Conservation (phyloP, 2,113 vertebrate species). For the Lipophrys pholis region DNA sequence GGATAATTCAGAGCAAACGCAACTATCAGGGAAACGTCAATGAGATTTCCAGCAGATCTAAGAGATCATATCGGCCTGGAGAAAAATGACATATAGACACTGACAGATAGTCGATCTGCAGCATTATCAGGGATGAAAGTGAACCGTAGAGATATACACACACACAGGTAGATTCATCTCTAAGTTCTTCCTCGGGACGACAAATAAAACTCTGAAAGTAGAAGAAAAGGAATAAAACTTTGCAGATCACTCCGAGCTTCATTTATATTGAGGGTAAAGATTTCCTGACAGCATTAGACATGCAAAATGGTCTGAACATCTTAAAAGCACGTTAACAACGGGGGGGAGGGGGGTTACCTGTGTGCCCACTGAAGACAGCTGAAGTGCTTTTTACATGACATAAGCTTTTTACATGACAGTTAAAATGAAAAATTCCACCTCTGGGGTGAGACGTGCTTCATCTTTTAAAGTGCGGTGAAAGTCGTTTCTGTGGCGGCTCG, state of each 20-base stretch:
- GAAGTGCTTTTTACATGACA: conserved; percentile 40
- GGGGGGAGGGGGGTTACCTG: conserved; percentile 18
- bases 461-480: conserved; percentile 44
- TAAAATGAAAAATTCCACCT: conserved; percentile 42
- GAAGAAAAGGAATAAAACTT: not conserved
- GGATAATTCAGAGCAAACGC: too few species aligned
- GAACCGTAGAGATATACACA: not conserved
- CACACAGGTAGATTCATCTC: not conserved
- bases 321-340: not conserved
- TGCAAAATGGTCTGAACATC: conserved; percentile 29
- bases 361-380: conserved; percentile 20
- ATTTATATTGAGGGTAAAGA: not conserved
- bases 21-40: too few species aligned
- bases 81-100: too few species aligned
- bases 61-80: too few species aligned
- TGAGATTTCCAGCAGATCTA: too few species aligned
- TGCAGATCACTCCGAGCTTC: not conserved
- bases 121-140: not conserved
- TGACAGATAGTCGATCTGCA: too few species aligned
- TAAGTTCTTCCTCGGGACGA: too few species aligned
- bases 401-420: conserved; percentile 50
- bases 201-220: not conserved
- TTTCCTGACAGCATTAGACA: conserved; percentile 20
- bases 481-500: conserved; percentile 2
- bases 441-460: conserved; percentile 8